Evolutionary conservation across 2,888 invertebrate genomes (phyloP).

Genomic region (Eupeodes luniger): DNA sequence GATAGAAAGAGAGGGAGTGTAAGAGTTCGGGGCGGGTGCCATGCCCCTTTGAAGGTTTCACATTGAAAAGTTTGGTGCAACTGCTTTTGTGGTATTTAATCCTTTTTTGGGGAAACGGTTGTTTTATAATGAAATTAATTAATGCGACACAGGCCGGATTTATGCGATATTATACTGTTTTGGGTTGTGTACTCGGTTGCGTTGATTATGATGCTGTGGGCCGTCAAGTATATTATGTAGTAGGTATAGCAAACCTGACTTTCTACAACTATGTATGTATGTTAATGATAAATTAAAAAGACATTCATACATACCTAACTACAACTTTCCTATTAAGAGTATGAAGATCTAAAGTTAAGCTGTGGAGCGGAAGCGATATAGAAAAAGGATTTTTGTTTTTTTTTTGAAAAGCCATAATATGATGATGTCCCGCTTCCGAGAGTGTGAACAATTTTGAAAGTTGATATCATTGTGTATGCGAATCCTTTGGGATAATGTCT

Average conservation of each 20-base stretch:
- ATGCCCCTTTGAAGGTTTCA: conserved; percentile 67
- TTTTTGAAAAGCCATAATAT: not conserved
- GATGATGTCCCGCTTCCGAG: conserved; percentile 4
- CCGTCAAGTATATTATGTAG: not conserved
- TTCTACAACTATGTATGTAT: conserved; percentile 12
- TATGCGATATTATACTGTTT: conserved; percentile 79
- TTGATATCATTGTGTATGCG: conserved; percentile 51
- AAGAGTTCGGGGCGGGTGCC: not conserved
- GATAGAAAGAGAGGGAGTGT: not conserved
- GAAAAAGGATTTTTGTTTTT: not conserved
- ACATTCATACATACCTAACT: not conserved
- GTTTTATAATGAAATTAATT: conserved; percentile 81
- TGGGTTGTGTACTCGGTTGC: conserved; percentile 30
- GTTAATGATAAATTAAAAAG: conserved; percentile 51
- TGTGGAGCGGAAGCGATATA: not conserved
- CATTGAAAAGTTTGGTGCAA: conserved; percentile 74
- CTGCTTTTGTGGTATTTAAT: conserved; percentile 81
- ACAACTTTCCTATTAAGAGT: too few relatives aligned
- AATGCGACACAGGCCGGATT: conserved; percentile 83
- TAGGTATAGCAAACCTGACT: not conserved
- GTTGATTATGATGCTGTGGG: conserved; percentile 4
- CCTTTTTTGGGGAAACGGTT: conserved; percentile 80
- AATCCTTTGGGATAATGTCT: conserved; percentile 31
- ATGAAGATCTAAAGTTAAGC: not conserved
- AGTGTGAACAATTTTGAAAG: conserved; percentile 62